These are phyloP conservation scores for Geococcyx californianus DNA, from an alignment of 2,113 vertebrate species.

Conservation along the genomic window DNA sequence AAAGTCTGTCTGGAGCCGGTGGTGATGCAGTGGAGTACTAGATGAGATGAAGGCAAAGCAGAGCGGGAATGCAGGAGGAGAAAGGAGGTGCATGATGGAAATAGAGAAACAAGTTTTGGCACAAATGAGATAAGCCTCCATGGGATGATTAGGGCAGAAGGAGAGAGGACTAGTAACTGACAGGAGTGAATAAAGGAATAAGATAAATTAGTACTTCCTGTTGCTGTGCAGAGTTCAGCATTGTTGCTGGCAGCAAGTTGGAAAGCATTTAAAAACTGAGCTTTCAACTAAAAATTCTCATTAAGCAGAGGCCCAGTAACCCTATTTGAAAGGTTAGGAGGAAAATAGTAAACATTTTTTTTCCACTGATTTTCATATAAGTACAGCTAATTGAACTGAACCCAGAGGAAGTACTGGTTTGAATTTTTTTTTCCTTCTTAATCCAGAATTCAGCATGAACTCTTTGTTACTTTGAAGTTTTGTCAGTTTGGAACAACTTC, in stretches of 20 bases:
- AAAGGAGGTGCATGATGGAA: background rate
- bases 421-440: background rate
- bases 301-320: background rate
- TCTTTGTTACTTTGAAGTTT: background rate
- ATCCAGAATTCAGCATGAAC: background rate
- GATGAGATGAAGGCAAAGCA: background rate
- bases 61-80: background rate
- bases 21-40: background rate
- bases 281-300: slow-evolving; percentile 1
- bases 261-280: background rate
- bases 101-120: background rate
- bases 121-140: accelerated
- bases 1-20: background rate
- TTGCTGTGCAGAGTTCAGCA: background rate
- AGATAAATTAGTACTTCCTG: background rate
- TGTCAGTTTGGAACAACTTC: background rate
- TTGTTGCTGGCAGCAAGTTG: background rate
- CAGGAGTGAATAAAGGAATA: background rate
- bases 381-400: background rate
- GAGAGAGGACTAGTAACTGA: background rate
- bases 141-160: background rate
- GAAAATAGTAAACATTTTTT: background rate
- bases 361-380: background rate
- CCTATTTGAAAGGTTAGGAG: background rate
- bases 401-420: background rate